Conservation (phyloP, 2,888 invertebrate genomes). For the Pammene fasciana region DNA sequence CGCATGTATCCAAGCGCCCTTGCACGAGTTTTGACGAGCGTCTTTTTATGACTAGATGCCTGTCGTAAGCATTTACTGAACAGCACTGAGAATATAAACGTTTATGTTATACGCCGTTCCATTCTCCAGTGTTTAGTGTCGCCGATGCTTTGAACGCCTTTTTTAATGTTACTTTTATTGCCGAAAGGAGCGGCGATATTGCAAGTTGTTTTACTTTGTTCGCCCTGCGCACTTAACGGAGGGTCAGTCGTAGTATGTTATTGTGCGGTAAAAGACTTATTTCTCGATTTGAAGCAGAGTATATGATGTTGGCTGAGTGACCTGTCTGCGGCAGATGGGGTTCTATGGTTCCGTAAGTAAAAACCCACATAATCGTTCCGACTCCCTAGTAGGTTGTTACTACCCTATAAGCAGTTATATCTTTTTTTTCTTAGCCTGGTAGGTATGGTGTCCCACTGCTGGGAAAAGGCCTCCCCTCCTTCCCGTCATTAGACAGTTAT, state of each 20-base stretch:
- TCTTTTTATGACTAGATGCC: conserved; percentile 55
- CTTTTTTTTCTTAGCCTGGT: no score
- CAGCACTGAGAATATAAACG: conserved; percentile 48
- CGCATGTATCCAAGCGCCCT: conserved; percentile 39
- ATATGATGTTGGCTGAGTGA: conserved; percentile 15
- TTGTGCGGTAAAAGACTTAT: conserved; percentile 21
- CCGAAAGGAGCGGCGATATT: conserved; percentile 48
- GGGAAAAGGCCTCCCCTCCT: no score
- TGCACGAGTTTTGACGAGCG: conserved; percentile 47
- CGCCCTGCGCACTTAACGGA: conserved; percentile 19
- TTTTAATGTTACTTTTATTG: conserved; percentile 38
- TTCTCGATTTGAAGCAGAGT: conserved; percentile 21
- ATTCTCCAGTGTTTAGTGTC: conserved; percentile 35
- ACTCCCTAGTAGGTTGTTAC: background rate
- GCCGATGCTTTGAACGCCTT: conserved; percentile 38
- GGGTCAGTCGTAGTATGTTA: conserved; percentile 15
- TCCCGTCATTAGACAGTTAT: no score
- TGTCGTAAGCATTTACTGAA: conserved; percentile 49
- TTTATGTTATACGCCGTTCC: conserved; percentile 39
- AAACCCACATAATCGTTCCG: background rate
- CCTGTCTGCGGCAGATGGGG: conserved; percentile 18
- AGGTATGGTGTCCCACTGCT: no score
- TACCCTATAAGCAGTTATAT: background rate
- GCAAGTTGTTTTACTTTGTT: conserved; percentile 51
- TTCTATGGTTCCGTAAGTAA: conserved; percentile 3